These are phyloP conservation scores for Sinocyclocheilus grahami DNA, from an alignment of 2,113 vertebrate species.

Conservation along the genomic window DNA sequence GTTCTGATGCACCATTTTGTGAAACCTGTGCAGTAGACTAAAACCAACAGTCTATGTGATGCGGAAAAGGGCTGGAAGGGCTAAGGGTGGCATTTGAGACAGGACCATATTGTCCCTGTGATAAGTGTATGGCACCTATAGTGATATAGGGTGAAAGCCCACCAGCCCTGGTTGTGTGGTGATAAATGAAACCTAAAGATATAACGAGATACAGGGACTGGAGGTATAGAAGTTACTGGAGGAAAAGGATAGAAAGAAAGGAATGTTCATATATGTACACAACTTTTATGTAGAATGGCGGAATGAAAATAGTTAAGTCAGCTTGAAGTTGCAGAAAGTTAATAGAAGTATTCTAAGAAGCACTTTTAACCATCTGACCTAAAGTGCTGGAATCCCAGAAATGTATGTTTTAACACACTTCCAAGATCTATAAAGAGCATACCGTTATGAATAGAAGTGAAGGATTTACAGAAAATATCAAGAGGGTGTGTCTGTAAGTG, in stretches of 20 bases:
- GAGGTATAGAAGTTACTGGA: not conserved
- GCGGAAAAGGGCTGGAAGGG: not conserved
- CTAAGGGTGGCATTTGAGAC: not conserved
- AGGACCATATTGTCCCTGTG: not conserved
- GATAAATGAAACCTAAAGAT: not conserved
- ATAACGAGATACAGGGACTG: not conserved
- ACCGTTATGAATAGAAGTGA: not conserved
- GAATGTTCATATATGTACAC: not conserved
- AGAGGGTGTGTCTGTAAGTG: conserved; percentile 24
- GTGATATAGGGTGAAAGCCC: not conserved
- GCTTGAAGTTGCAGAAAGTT: not conserved
- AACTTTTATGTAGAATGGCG: not conserved
- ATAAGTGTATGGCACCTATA: not conserved
- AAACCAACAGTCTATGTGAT: not conserved
- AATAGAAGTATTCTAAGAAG: not conserved
- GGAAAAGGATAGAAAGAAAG: not conserved
- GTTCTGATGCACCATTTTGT: not conserved
- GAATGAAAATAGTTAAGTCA: not conserved
- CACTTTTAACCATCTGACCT: conserved; percentile 1
- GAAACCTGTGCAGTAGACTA: not conserved
- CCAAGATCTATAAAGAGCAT: conserved; percentile 5
- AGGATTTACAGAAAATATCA: not conserved
- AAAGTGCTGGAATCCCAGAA: not conserved
- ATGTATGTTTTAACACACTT: conserved; percentile 23
- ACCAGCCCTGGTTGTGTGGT: not conserved